Base-by-base conservation (phyloP, 1,140 invertebrate species). In the Oedothorax gibbosus region DNA sequence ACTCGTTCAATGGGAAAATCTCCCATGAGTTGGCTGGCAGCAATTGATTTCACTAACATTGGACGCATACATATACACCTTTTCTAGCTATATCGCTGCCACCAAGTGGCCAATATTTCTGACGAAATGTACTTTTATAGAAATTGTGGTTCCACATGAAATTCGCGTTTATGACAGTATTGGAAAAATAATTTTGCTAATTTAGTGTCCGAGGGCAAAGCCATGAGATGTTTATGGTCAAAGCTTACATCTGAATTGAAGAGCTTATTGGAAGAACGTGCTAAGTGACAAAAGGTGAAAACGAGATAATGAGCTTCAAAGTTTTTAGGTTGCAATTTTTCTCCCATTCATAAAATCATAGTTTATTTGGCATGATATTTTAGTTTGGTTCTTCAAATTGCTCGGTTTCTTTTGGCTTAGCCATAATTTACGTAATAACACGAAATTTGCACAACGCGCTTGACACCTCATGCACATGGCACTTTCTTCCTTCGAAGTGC, bases 161-260 rank as follows among this genome's bases (percentile, higher is more conserved):
- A 50, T 21, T 64, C 49, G 14, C 56, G 5, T 50, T 49, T 35
- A 77, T 77, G 75, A 49, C 64, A 60, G 20, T 77, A 60, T 15
- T 77, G 0, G 53, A 77, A 51, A 11, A 77, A 62, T n/a, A 65
- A 14, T 64, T 62, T 65, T 20, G 11, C n/a, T 65, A 65, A 77
- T 53, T 77, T 21, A 50, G n/a, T n/a, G n/a, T 49, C 20, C 7
- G 5, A 51, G 18, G 89, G 88, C 60, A 90, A 72, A 12, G 91
- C 60, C 14, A 90, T n/a, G n/a, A n/a, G n/a, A n/a, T n/a, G n/a
- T n/a, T n/a, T n/a, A n/a, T n/a, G n/a, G n/a, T n/a, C n/a, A 66
- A 87, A 86, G 7, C 79, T 64, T 3, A 90, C 73, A 10, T 87
- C 62, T 0, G 90, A 85, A 51, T 88, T 73, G 18, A 81, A 12